phyloP scores from a whole-genome alignment of 2,113 vertebrate genomes.

The Anguilla japonica region DNA sequence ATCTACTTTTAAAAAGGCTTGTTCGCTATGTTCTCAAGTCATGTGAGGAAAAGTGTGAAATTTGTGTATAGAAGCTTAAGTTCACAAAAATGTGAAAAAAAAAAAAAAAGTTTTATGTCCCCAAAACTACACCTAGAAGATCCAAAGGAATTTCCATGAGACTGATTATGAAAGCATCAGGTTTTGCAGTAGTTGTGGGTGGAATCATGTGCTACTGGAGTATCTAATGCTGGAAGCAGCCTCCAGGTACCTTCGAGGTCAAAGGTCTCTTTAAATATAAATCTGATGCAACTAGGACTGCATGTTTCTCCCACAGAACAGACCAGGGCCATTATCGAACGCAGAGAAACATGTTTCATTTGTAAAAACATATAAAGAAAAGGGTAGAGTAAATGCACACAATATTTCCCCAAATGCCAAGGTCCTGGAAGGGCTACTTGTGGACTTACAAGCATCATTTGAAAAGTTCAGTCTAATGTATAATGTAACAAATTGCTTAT shows the following conservation, averaged over 20 bases:
- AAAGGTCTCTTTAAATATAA: slow-evolving; percentile 28
- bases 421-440: not conserved
- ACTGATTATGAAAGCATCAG: not conserved
- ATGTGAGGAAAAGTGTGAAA: too few species aligned
- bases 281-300: slow-evolving; percentile 3
- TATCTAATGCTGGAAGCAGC: not conserved
- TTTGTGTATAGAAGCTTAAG: too few species aligned
- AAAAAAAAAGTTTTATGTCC: too few species aligned
- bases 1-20: too few species aligned
- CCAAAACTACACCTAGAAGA: not conserved
- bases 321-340: not conserved
- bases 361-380: not conserved
- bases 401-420: not conserved
- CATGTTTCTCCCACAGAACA: slow-evolving; percentile 28
- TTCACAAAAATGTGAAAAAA: too few species aligned
- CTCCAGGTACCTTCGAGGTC: not conserved
- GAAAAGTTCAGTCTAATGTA: not conserved
- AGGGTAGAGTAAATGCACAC: not conserved
- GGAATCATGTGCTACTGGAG: not conserved
- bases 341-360: slow-evolving; percentile 4
- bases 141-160: not conserved
- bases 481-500: not conserved
- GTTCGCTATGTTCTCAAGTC: too few species aligned
- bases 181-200: not conserved
- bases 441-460: not conserved